Percentiles rank a stretch among this genome's conserved stretches.
Conservation (phyloP, 2,888 invertebrate genomes). For the Gryllus longicercus region DNA sequence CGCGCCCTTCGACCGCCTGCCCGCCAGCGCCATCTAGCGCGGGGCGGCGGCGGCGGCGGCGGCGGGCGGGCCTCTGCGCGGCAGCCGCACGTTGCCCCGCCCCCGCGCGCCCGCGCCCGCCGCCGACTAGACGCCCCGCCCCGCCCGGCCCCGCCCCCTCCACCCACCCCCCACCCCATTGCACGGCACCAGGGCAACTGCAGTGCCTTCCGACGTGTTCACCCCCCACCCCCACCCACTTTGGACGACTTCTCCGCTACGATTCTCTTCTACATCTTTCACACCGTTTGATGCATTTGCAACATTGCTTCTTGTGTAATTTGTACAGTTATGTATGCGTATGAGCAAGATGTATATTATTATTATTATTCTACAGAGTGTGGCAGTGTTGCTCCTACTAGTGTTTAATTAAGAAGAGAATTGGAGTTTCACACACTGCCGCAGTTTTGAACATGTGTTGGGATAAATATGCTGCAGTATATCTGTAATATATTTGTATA, state of each 20-base stretch:
- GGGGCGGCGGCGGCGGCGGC: background rate
- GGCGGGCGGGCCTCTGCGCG: background rate
- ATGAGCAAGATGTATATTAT: conserved; percentile 2
- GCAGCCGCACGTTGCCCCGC: conserved; percentile 8
- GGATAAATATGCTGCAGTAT: background rate
- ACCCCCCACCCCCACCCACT: background rate
- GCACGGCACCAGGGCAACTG: too few relatives aligned
- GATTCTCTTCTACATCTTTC: too few relatives aligned
- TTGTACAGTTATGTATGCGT: background rate
- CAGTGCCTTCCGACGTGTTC: too few relatives aligned
- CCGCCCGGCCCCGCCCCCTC: too few relatives aligned
- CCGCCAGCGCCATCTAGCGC: background rate
- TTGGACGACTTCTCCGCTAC: conserved; percentile 29
- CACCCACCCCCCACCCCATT: too few relatives aligned
- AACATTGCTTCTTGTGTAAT: background rate
- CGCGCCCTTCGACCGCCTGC: conserved; percentile 3
- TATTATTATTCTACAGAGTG: background rate
- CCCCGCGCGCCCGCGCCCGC: background rate
- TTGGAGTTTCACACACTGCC: too few relatives aligned
- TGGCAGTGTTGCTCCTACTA: too few relatives aligned
- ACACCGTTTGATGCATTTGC: too few relatives aligned
- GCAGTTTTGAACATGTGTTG: background rate
- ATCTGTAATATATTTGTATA: background rate
- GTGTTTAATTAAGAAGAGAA: too few relatives aligned
- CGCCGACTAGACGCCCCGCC: background rate